phyloP scores from a whole-genome alignment of 2,888 invertebrate species.

The Mycalesis mineus region DNA sequence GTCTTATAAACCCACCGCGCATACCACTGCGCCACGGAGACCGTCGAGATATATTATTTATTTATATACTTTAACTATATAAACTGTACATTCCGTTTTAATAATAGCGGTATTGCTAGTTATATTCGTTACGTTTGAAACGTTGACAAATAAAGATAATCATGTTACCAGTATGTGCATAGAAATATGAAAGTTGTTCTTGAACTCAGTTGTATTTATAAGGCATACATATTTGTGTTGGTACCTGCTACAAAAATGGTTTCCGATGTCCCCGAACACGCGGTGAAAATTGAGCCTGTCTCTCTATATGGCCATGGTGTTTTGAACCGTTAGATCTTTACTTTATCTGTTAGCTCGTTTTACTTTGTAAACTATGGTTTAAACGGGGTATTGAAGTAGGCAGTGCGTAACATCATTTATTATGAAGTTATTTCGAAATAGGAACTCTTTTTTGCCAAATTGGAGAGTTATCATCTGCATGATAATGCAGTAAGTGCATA shows the following conservation, averaged over 20 bases:
- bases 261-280: constrained; percentile 27
- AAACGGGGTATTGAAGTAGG: neutral
- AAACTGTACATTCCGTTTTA: too few relatives aligned
- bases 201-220: neutral
- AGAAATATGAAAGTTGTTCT: constrained; percentile 15
- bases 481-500: too few relatives aligned
- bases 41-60: too few relatives aligned
- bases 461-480: too few relatives aligned
- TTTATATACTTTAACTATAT: too few relatives aligned
- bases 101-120: too few relatives aligned
- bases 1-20: too few relatives aligned
- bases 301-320: constrained; percentile 23
- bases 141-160: neutral
- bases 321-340: constrained; percentile 28
- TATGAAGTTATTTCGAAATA: too few relatives aligned
- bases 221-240: constrained; percentile 8
- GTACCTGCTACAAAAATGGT: constrained; percentile 20
- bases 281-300: constrained; percentile 24
- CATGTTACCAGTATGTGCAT: neutral
- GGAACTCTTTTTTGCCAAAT: too few relatives aligned
- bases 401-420: neutral
- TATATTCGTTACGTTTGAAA: neutral
- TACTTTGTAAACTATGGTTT: neutral
- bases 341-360: constrained; percentile 18
- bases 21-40: too few relatives aligned